Base-by-base conservation (phyloP, 2,888 invertebrate genomes). In the Patella ulyssiponensis region DNA sequence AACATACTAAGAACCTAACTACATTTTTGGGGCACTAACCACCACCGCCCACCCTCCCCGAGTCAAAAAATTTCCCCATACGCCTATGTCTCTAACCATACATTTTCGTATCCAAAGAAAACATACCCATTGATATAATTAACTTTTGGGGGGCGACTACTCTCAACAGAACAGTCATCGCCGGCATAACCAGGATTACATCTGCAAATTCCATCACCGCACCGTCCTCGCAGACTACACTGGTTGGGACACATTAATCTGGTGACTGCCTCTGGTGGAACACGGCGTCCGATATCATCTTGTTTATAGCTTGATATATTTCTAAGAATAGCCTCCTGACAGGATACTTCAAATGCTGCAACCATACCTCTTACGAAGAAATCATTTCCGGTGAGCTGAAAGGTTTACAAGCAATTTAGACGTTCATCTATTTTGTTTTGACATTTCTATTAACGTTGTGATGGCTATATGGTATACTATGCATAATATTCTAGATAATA, bases 241-340 rank as follows among this genome's bases (percentile, higher is more conserved):
- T 80, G 79, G 69, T 82, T 82, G 9, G 79, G 82, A 77, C 82
- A 82, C 7, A 77, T 27, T n/a, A 77, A 56, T 51, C 54, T 74
- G 2, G 82, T 80, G 23, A 80, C 76, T 70, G 76, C 77, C 52
- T 64, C 9, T 12, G 82, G 76, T 23, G 79, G 78, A 17, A 75
- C 70, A 14, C 77, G 75, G 27, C 79, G 73, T n/a, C 82, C 82
- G 27, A 75, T 64, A n/a, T 53, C 23, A 51, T 73, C 77, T 11
- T 33, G 74, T 12, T 72, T 71, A 33, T 79, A 80, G 27, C 77
- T 78, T 23, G 51, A 76, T n/a, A 77, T 23, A 72, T 82, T 77
- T 11, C 74, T 74, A 44, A 80, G 53, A 20, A 80, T 69, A 64
- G 73, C 56, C 27, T 77, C 76, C 71, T 80, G 82, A 53, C 80